A percentile compares a stretch with the other conserved stretches of the same genome.
Evolutionary conservation across 2,888 invertebrate genomes (phyloP).

Genomic region (Craniophora ligustri): DNA sequence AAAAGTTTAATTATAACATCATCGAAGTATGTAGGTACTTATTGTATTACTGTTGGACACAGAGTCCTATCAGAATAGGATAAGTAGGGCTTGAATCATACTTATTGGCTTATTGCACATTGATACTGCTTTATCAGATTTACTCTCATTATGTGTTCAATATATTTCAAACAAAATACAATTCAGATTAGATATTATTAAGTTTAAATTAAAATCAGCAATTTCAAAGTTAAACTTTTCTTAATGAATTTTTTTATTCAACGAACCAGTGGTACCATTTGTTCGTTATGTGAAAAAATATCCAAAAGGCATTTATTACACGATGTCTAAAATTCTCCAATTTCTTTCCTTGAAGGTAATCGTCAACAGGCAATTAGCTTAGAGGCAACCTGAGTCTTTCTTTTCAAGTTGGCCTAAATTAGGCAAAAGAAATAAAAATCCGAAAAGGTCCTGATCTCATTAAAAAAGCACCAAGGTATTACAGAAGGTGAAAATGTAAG

Average conservation of each 20-base stretch:
- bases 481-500: constrained; percentile 26
- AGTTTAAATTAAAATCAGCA: no score
- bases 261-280: constrained; percentile 19
- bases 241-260: no score
- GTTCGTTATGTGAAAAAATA: constrained; percentile 34
- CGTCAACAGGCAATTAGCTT: constrained; percentile 39
- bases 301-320: constrained; percentile 5
- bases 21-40: no score
- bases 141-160: no score
- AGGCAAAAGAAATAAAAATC: constrained; percentile 25
- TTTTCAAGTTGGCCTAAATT: constrained; percentile 29
- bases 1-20: no score
- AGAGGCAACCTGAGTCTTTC: constrained; percentile 25
- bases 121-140: no score
- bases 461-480: constrained; percentile 27
- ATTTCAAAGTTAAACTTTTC: not conserved
- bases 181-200: no score
- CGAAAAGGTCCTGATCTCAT: constrained; percentile 29
- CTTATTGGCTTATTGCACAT: no score
- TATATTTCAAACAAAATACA: no score
- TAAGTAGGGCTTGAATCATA: no score
- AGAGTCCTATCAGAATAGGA: no score
- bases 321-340: constrained; percentile 23
- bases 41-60: no score
- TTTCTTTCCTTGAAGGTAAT: constrained; percentile 24